Conservation (phyloP, 64 coral and sea anemone species). For the Astreopora myriophthalma region DNA sequence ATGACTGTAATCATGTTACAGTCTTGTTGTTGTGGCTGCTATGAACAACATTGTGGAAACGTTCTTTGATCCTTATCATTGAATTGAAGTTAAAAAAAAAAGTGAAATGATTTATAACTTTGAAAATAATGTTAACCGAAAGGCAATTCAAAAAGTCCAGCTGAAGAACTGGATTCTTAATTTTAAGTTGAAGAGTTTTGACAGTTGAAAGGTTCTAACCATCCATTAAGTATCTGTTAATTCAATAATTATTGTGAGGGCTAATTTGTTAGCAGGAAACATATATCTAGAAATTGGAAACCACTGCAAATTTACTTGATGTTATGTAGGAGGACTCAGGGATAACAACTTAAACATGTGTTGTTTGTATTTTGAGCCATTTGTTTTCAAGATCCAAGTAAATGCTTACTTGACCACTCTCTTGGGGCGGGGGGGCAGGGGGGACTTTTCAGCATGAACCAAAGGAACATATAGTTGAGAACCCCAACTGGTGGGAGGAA, state of each 20-base stretch:
- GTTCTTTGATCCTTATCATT: neutral
- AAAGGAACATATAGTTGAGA: no score
- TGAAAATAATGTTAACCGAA: no score
- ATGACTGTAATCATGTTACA: neutral
- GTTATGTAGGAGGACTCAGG: neutral
- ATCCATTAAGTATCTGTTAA: neutral
- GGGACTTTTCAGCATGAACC: no score
- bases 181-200: neutral
- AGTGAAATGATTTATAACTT: no score
- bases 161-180: neutral
- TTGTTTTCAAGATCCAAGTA: neutral
- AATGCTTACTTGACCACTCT: neutral
- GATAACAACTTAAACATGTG: conserved; percentile 33
- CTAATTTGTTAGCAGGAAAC: conserved; percentile 25
- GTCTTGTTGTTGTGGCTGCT: neutral
- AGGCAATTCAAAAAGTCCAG: neutral
- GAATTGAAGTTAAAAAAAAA: no score
- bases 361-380: neutral
- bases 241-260: neutral
- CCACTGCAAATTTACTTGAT: neutral
- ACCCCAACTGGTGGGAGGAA: no score
- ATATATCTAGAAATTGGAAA: neutral
- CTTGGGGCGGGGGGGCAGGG: no score
- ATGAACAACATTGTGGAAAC: neutral
- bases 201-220: neutral